These are phyloP conservation scores for Oreochromis tanganicae DNA, from an alignment of 2,113 vertebrate species.

Conservation along the genomic window DNA sequence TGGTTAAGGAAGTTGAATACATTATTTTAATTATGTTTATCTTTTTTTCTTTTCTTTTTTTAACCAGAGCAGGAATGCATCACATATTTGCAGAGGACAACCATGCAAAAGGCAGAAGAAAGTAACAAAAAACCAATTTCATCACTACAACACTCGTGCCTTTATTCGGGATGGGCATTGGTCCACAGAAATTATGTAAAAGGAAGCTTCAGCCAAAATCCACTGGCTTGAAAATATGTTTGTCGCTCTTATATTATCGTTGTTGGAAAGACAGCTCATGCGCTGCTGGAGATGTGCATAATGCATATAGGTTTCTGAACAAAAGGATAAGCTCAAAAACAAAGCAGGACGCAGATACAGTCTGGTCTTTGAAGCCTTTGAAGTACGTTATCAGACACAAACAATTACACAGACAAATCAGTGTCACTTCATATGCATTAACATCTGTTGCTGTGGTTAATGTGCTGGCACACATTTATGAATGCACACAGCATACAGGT, in stretches of 20 bases:
- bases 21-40: background rate
- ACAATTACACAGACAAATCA: background rate
- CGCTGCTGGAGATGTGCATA: background rate
- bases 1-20: background rate
- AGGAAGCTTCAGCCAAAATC: background rate
- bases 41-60: background rate
- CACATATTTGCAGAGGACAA: background rate
- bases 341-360: background rate
- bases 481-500: background rate
- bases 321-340: background rate
- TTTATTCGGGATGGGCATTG: background rate
- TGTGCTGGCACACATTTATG: background rate
- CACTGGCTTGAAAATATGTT: background rate
- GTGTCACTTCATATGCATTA: background rate
- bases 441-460: background rate
- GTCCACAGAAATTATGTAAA: background rate
- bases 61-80: background rate
- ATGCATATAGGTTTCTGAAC: background rate
- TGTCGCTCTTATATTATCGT: background rate
- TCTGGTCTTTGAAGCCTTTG: background rate
- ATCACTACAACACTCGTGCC: background rate
- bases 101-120: background rate
- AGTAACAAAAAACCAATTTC: background rate
- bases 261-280: background rate
- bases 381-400: background rate